These are phyloP conservation scores for Tauraco hartlaubi DNA, from an alignment of 2,797 vertebrate genomes.

Conservation along the genomic window DNA sequence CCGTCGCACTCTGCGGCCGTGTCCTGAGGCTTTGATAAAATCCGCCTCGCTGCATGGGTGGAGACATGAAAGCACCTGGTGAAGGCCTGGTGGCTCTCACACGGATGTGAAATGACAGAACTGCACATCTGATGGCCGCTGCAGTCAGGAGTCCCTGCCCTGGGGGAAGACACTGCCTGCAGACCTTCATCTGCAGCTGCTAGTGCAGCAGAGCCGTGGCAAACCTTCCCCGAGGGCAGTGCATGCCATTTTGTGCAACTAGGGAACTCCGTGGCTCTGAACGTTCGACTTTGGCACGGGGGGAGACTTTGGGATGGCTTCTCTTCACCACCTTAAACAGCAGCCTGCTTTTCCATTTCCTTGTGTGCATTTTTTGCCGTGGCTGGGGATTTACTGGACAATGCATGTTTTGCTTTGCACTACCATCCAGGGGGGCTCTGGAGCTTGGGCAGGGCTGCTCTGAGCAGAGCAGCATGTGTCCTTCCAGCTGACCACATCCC, in stretches of 20 bases:
- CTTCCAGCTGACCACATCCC: background rate
- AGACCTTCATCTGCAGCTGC: background rate
- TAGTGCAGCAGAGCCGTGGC: background rate
- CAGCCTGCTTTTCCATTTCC: background rate
- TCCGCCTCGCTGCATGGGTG: background rate
- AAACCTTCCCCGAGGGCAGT: background rate
- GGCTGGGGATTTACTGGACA: background rate
- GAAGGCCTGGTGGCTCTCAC: background rate
- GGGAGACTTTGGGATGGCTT: background rate
- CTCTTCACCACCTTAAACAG: background rate
- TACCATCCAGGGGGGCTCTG: background rate
- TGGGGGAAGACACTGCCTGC: fast-evolving
- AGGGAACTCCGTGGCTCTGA: background rate
- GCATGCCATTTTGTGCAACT: background rate
- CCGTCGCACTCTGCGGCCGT: fast-evolving
- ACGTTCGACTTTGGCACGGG: background rate
- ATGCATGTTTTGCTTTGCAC: background rate
- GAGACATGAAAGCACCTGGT: background rate
- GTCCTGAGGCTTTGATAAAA: background rate
- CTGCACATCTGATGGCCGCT: background rate
- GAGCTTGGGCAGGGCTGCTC: background rate
- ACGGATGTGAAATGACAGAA: background rate
- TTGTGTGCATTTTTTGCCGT: fast-evolving
- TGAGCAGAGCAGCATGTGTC: background rate
- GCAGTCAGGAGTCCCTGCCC: background rate